Percentiles rank a stretch among this genome's conserved stretches.
Evolutionary conservation across 2,888 invertebrate genomes (phyloP).

Genomic region (Chrysina gloriosa): DNA sequence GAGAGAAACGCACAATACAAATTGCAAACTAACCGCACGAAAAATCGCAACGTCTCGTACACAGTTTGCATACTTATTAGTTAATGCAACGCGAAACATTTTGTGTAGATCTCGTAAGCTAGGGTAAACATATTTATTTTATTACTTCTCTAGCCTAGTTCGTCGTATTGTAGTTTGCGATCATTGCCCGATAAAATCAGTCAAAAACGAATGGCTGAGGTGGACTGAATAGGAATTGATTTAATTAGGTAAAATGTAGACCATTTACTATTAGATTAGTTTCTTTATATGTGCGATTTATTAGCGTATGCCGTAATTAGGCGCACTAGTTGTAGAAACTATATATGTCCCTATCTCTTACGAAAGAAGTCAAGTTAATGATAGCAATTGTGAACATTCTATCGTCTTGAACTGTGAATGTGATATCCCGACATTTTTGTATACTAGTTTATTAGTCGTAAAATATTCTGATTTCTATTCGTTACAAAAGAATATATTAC

Average conservation of each 20-base stretch:
- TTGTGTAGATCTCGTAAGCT: neutral
- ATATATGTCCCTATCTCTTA: no score
- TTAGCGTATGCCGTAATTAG: no score
- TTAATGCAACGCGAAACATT: slow-evolving; percentile 1
- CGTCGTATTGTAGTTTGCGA: neutral
- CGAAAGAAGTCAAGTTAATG: no score
- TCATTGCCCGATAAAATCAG: neutral
- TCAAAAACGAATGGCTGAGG: neutral
- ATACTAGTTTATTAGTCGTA: no score
- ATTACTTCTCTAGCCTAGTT: slow-evolving; percentile 20
- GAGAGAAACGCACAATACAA: neutral
- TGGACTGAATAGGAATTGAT: no score
- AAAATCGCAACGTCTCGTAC: slow-evolving; percentile 5
- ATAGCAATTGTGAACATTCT: no score
- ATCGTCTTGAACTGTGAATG: no score
- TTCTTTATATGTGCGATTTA: no score
- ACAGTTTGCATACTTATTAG: slow-evolving; percentile 13
- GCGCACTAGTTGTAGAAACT: no score
- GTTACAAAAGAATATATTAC: no score
- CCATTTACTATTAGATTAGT: neutral
- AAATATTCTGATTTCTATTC: no score
- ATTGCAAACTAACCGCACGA: slow-evolving; percentile 3
- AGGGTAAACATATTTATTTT: slow-evolving; percentile 16
- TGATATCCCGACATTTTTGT: no score
- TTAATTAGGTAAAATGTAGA: neutral